Evolutionary conservation across 64 coral and sea anemone genomes (phyloP), one percentile per base, ranked within the genome.

Genomic region (Stichodactyla mertensii): DNA sequence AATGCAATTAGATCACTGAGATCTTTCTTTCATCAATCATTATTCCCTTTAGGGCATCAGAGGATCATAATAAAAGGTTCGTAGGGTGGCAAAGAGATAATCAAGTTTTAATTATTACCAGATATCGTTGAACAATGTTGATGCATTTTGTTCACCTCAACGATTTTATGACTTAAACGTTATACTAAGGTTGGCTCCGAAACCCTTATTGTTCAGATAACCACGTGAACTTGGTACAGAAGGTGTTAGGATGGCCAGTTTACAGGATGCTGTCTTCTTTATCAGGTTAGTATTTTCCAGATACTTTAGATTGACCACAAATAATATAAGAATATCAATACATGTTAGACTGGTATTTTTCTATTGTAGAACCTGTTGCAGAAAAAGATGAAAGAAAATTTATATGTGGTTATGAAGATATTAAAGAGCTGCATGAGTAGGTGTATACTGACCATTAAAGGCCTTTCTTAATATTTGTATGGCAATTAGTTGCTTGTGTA

Each of bases 361-460:
- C 36, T 74, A 74, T 22, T 23, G 5, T 31, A 74, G 69, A 20
- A 0, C 22, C 24, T 36, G 10, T 23, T 31, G 69, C 0, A 31
- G 69, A 74, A 8, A 36, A 31, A 31, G 24, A 74, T 55, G 51
- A 81, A 8, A 90, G 54, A 54, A 90, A 81, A 61, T 94, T 80
- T 56, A 60, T 94, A 18, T 87, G 93, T 78, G 93, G 93, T 15
- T 94, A 88, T 88, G 89, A 94, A 69, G 86, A 94, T 36, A 94
- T 94, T 60, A n/a, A 82, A 26, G 93, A 94, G 77, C 82, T 94
- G 24, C 89, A 94, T 18, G 87, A 86, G 93, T 91, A 87, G 7
- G 55, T 18, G 22, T 55, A 28, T 52, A 16, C 10, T 66, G 20
- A 45, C 36, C 3, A 45, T 45, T 45, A 45, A 45, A 31, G 51